Base-by-base conservation (phyloP, 2,113 vertebrate genomes). In the Trogon melanurus region DNA sequence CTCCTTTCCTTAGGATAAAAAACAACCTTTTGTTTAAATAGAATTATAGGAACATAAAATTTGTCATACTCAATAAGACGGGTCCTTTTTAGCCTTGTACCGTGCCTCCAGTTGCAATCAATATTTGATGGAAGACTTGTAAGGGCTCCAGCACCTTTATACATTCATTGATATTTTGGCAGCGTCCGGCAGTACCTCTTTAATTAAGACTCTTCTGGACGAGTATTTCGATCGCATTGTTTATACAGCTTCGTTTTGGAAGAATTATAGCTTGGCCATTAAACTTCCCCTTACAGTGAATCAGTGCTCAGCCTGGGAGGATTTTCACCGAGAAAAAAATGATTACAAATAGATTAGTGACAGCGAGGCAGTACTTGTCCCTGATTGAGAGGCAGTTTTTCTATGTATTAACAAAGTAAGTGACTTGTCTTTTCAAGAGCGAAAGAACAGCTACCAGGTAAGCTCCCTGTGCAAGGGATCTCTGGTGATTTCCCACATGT, bases 61-160 rank as follows among this genome's bases (percentile, higher is more conserved):
- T 96, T 94, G 94, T 95, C 95, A 91, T 94, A 81, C 83, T 96
- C 85, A 91, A 56, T 95, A 87, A 93, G 96, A 95, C 3, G 0
- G 64, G 85, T 86, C 60, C 88, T 96, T 96, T 90, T 72, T 90
- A 89, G 75, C 74, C 71, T 8, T 5, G 72, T 87, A 65, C 62
- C 2, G 1, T 96, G 91, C 91, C 86, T 96, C 71, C 84, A 88
- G 58, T 96, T 88, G 60, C 66, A 51, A 91, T 96, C 97, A 93
- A 92, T 97, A 96, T 89, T 88, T 94, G 95, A 96, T 95, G 94
- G 93, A 96, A 95, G 84, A 92, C 90, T 96, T 95, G 89, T 94
- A 88, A 94, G 73, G 69, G 62, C 70, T 95, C 93, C 96, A 96
- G 79, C 73, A 95, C 85, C 92, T 93, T 94, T 94, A 82, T 96